Evolutionary conservation across 1,140 invertebrate genomes (phyloP).

Genomic region (Bombus impatiens): DNA sequence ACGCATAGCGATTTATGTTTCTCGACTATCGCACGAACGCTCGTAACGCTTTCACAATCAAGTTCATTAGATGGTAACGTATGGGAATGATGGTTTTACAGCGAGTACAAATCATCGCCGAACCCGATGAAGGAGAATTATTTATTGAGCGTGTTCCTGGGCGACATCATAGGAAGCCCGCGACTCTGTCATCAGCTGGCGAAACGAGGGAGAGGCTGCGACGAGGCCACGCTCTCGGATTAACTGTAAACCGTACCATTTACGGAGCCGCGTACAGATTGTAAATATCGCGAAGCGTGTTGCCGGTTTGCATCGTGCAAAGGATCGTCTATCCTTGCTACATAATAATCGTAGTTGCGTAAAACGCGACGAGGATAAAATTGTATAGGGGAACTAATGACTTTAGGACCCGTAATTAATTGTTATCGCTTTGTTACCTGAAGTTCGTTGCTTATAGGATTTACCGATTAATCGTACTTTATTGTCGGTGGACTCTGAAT

Average conservation of each 20-base stretch:
- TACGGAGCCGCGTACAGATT: slow-evolving; percentile 11
- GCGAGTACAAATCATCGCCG: slow-evolving; percentile 89
- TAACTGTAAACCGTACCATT: slow-evolving; percentile 46
- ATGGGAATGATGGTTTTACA: slow-evolving; percentile 80
- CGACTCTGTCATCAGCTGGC: slow-evolving; percentile 89
- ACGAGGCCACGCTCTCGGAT: slow-evolving; percentile 67
- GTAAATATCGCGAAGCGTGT: slow-evolving; percentile 54
- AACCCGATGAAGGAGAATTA: slow-evolving; percentile 90
- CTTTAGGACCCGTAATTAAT: slow-evolving; percentile 6
- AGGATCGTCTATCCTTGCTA: neutral
- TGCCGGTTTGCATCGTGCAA: neutral
- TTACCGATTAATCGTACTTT: neutral
- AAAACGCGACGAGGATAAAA: neutral
- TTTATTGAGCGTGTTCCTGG: slow-evolving; percentile 91
- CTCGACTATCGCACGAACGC: neutral
- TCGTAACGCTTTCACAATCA: slow-evolving; percentile 15
- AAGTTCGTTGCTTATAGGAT: neutral
- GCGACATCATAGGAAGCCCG: slow-evolving; percentile 90
- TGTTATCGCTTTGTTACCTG: slow-evolving; percentile 1
- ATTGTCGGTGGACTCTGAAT: neutral
- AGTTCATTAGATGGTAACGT: slow-evolving; percentile 5
- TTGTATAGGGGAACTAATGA: neutral
- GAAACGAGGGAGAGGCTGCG: slow-evolving; percentile 85
- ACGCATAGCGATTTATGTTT: neutral
- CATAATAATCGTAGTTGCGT: neutral